Percentiles rank a stretch among this genome's conserved stretches.
phyloP scores from a whole-genome alignment of 2,113 vertebrate species.

The Athene cunicularia region DNA sequence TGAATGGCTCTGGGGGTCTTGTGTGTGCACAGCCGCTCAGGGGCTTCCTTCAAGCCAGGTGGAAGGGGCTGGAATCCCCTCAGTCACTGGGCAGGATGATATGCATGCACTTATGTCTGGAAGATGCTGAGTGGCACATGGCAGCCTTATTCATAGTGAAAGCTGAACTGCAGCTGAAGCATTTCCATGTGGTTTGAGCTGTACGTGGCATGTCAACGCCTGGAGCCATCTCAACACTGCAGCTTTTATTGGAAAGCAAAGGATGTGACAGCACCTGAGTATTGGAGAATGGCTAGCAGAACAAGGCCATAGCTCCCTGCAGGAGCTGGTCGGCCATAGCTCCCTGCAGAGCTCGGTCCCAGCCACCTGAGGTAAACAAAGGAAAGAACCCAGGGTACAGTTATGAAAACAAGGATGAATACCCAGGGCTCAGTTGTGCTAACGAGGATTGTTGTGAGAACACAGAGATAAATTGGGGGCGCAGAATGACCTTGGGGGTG shows the following conservation, averaged over 20 bases:
- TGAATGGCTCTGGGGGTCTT: not conserved
- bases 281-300: too few species aligned
- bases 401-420: too few species aligned
- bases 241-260: not conserved
- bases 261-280: conserved; percentile 10
- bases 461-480: too few species aligned
- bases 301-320: too few species aligned
- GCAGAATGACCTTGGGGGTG: too few species aligned
- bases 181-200: not conserved
- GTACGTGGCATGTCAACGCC: not conserved
- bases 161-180: conserved; percentile 2
- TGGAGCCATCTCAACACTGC: rapidly evolving
- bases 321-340: too few species aligned
- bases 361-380: too few species aligned
- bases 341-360: too few species aligned
- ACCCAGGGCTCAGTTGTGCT: too few species aligned
- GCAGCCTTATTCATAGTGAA: not conserved
- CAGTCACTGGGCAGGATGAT: not conserved
- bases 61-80: not conserved
- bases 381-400: too few species aligned
- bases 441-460: too few species aligned
- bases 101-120: not conserved
- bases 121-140: not conserved
- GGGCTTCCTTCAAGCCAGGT: not conserved
- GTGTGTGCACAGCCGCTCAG: not conserved